Evolutionary conservation across 2,888 invertebrate genomes (phyloP), one percentile per base, ranked within the genome.

Genomic region (Synergus laeviventris): DNA sequence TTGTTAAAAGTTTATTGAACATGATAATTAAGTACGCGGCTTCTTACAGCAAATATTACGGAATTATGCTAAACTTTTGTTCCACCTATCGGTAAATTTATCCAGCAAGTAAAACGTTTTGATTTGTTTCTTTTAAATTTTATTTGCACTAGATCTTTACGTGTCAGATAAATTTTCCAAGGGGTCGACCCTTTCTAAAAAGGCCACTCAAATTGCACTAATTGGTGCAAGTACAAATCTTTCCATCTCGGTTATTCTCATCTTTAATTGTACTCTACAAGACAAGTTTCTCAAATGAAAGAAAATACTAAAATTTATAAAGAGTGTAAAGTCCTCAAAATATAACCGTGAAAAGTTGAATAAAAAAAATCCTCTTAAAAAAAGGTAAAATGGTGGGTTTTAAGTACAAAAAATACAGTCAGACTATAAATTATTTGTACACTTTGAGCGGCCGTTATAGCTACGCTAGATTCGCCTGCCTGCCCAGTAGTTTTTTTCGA

Each of bases 171-270:
- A 66, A 24, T 18, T 24, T 42, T 24, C 9, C 42, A 66, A 66
- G 42, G 39, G 66, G 18, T 45, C 45, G 42, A 66, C 21, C 42
- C 24, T 24, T 45, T 45, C 21, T 16, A 66, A 66, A 39, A 66
- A 66, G 42, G 42, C 66, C 66, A 66, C 66, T 66, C 42, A 66
- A 66, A 66, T 66, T 66, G 66, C 42, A 66, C 66, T 66, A 14
- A 42, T 24, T 42, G 16, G 21, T 66, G 42, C 42, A 66, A 24
- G 42, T 66, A 24, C 16, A 61, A 31, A 61, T 61, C 7, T 42
- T 24, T 66, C 61, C 56, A 59, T 36, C n/a, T 62, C 62, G 38
- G 38, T 62, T 62, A 18, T 38, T 36, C n/a, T 38, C n/a, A n/a
- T 8, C 56, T 18, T 59, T 21, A 21, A 18, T 62, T 62, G 11